Evolutionary conservation across 2,113 vertebrate genomes (phyloP).

Genomic region (Origma solitaria): DNA sequence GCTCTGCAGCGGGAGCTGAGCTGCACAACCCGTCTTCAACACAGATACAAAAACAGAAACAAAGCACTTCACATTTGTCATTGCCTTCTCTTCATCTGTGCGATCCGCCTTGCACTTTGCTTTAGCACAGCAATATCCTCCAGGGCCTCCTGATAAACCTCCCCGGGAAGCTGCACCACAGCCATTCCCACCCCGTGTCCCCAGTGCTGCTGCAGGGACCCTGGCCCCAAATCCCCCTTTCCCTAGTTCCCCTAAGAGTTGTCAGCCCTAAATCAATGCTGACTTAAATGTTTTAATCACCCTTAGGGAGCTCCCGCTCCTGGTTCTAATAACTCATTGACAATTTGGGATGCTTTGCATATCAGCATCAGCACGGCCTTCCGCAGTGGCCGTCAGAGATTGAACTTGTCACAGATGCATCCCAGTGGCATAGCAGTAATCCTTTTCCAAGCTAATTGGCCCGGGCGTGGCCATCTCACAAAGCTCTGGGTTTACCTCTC

Average conservation of each 20-base stretch:
- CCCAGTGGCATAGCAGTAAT: constrained; percentile 1
- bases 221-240: not conserved
- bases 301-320: rapidly evolving
- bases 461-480: rapidly evolving
- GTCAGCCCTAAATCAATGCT: not conserved
- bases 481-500: not conserved
- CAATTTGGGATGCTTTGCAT: not conserved
- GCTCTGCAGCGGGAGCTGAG: not conserved
- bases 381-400: not conserved
- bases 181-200: not conserved
- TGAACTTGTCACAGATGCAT: not conserved
- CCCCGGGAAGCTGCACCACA: rapidly evolving
- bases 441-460: constrained; percentile 57
- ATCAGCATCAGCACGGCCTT: not conserved
- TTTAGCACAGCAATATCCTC: not conserved
- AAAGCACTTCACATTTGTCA: not conserved
- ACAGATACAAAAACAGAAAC: not conserved
- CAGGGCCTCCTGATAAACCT: not conserved
- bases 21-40: not conserved
- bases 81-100: not conserved
- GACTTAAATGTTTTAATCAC: not conserved
- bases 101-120: rapidly evolving
- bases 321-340: not conserved
- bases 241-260: not conserved
- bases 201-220: not conserved